phyloP scores from a whole-genome alignment of 1,140 invertebrate genomes.

The Mycetomoellerius zeteki region DNA sequence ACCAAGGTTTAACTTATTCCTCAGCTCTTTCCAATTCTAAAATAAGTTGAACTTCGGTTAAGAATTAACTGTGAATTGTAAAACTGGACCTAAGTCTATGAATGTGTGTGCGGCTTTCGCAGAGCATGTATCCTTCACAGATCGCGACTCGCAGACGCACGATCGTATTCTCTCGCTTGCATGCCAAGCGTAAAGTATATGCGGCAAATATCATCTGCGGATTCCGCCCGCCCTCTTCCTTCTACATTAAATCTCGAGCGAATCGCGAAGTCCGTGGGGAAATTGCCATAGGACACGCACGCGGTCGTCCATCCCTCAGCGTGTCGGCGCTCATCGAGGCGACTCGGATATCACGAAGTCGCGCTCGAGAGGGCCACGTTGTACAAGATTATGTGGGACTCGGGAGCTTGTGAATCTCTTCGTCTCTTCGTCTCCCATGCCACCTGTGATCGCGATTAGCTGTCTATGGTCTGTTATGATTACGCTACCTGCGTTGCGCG shows the following conservation, averaged over 20 bases:
- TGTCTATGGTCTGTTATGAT: slow-evolving; percentile 19
- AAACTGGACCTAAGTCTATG: neutral
- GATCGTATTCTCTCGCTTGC: neutral
- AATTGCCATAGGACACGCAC: slow-evolving; percentile 83
- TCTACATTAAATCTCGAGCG: slow-evolving; percentile 79
- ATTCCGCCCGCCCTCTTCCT: slow-evolving; percentile 79
- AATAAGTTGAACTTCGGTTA: too few relatives aligned
- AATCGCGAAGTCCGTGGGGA: slow-evolving; percentile 80
- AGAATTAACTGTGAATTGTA: too few relatives aligned
- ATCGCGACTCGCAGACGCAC: slow-evolving; percentile 16
- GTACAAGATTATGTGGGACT: slow-evolving; percentile 31
- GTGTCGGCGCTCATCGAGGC: slow-evolving; percentile 29
- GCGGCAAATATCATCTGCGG: slow-evolving; percentile 21
- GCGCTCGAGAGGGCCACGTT: neutral
- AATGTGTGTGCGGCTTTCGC: neutral
- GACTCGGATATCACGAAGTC: slow-evolving; percentile 44
- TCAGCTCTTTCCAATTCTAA: too few relatives aligned
- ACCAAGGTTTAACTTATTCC: too few relatives aligned
- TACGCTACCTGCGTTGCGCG: slow-evolving; percentile 27
- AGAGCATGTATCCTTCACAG: neutral
- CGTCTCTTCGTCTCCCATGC: slow-evolving; percentile 28
- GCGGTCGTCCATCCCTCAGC: slow-evolving; percentile 29
- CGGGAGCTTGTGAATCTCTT: slow-evolving; percentile 36
- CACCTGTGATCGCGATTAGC: slow-evolving; percentile 47
- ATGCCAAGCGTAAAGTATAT: slow-evolving; percentile 60